Conservation (phyloP, 1,140 invertebrate genomes). For the Drosophila grimshawi region DNA sequence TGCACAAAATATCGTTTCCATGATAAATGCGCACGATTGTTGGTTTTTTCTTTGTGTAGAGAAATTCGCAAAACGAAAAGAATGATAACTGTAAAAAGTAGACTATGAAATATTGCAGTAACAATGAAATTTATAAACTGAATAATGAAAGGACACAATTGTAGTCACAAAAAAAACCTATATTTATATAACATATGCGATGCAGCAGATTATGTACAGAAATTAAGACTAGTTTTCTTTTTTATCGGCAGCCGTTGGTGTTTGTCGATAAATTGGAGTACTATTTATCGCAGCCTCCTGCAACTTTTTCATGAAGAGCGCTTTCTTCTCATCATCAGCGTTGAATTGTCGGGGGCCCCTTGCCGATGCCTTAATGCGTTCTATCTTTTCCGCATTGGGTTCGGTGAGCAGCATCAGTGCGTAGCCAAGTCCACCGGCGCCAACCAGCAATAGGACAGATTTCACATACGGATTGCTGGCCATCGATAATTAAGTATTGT, state of each 20-base stretch:
- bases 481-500: slow-evolving; percentile 58
- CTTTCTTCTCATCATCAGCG: slow-evolving; percentile 60
- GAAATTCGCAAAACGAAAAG: background rate
- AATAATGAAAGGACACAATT: background rate
- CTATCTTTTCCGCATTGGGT: slow-evolving; percentile 86
- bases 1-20: background rate
- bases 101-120: too few species aligned
- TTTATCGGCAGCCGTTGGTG: slow-evolving; percentile 33
- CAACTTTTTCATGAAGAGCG: slow-evolving; percentile 70
- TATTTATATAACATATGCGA: slow-evolving; percentile 27
- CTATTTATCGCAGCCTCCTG: slow-evolving; percentile 63
- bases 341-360: slow-evolving; percentile 12
- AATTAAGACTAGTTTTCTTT: slow-evolving; percentile 49
- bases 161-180: slow-evolving; percentile 14
- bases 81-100: background rate
- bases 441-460: slow-evolving; percentile 86
- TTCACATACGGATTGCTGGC: slow-evolving; percentile 84
- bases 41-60: background rate
- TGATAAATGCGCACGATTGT: background rate
- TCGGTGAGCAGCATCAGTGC: slow-evolving; percentile 85
- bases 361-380: slow-evolving; percentile 84
- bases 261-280: slow-evolving; percentile 51
- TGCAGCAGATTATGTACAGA: slow-evolving; percentile 36
- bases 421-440: slow-evolving; percentile 86
- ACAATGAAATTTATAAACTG: background rate